phyloP scores from a whole-genome alignment of 2,113 vertebrate species.

The Eudorcas thomsonii region DNA sequence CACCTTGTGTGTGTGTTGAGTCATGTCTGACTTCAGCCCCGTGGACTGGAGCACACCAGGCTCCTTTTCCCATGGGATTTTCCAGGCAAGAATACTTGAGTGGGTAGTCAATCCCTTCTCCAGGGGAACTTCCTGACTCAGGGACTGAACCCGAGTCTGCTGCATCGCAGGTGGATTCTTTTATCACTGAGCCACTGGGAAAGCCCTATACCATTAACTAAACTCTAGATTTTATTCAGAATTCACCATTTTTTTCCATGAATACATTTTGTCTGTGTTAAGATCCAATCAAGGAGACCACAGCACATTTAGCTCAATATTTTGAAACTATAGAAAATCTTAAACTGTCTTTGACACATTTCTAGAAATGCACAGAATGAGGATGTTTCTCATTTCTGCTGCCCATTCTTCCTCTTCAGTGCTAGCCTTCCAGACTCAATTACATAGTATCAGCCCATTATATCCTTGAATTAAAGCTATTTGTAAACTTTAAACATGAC shows the following conservation, averaged over 20 bases:
- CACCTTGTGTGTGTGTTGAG: neutral
- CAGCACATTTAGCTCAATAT: neutral
- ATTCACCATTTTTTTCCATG: neutral
- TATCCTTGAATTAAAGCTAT: neutral
- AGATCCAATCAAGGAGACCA: neutral
- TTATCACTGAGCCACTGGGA: neutral
- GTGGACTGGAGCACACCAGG: neutral
- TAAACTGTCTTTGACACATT: neutral
- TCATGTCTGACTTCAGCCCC: neutral
- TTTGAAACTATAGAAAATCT: neutral
- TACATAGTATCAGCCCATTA: too few species aligned
- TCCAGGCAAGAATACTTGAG: neutral
- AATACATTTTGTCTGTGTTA: neutral
- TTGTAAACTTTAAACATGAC: neutral
- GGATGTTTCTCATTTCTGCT: fast-evolving
- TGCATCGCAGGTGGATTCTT: neutral
- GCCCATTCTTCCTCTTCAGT: neutral
- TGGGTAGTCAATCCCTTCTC: neutral
- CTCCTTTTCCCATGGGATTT: neutral
- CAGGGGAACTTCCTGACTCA: neutral
- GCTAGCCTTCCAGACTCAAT: neutral
- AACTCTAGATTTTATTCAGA: neutral
- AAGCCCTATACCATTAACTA: neutral
- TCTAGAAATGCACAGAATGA: neutral
- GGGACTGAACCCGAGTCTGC: neutral